Conservation (phyloP, 37 sponge, comb jelly and placozoan genomes). For the Hexactinellida sp. region DNA sequence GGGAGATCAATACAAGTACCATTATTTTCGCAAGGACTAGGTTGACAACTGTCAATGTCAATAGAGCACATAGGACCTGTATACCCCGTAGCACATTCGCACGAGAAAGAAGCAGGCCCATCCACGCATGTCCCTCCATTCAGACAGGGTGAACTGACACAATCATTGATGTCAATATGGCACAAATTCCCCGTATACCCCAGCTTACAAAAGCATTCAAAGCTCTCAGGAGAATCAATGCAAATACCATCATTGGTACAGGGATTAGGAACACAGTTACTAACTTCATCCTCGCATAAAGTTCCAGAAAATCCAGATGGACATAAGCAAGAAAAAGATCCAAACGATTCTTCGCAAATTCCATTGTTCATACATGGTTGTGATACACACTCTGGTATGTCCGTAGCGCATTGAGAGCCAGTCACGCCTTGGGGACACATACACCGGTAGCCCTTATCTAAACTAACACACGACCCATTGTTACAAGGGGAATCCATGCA, state of each 20-base stretch:
- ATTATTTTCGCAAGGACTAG: constrained; percentile 33
- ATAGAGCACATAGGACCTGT: constrained; percentile 28
- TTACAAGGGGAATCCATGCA: constrained; percentile 8
- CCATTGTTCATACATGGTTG: constrained; percentile 27
- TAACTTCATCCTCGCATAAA: constrained; percentile 19
- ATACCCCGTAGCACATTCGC: constrained; percentile 41
- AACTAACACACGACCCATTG: constrained; percentile 23
- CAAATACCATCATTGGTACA: constrained; percentile 41
- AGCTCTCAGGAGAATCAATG: constrained; percentile 14
- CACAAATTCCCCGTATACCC: constrained; percentile 55
- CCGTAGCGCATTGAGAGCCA: constrained; percentile 26
- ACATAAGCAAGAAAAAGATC: constrained; percentile 16
- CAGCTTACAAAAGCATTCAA: constrained; percentile 29
- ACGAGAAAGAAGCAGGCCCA: constrained; percentile 19
- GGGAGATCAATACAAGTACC: constrained; percentile 36
- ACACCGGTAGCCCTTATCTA: constrained; percentile 19
- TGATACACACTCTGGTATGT: constrained; percentile 36
- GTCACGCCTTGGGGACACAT: constrained; percentile 41
- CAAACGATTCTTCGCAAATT: neutral
- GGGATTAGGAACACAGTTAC: constrained; percentile 16
- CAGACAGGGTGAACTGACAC: neutral
- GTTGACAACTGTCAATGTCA: constrained; percentile 36
- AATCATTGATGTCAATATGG: constrained; percentile 23
- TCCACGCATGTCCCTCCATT: constrained; percentile 24
- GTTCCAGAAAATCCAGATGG: constrained; percentile 12